Base-by-base conservation (phyloP, 2,888 invertebrate genomes). In the Clanis bilineata region DNA sequence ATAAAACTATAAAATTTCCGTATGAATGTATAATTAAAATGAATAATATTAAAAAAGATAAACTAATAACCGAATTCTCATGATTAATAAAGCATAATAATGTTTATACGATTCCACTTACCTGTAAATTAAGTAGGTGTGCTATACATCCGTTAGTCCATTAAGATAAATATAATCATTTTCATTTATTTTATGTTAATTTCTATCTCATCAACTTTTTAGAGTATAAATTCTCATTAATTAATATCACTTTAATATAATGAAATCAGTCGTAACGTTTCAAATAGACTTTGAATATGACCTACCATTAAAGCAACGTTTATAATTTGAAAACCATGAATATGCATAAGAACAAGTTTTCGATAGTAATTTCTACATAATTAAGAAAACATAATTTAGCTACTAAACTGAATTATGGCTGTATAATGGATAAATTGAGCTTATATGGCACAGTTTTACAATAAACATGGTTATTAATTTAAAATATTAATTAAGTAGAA, bases 401-500 rank as follows among this genome's bases (percentile, higher is more conserved):
- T 51, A 10, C 47, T 47, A 32, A 45, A 51, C 28, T 28, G 32
- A 51, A 21, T 32, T 15, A 51, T 18, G 18, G 32, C 7, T 28
- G 15, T 51, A 12, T 32, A 28, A 51, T 51, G 32, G 10, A 51
- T 51, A 18, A 51, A 51, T 18, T 15, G 25, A n/a, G 1, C 18
- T 51, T 18, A 51, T 51, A 28, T 9, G 10, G 10, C 28, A 45
- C 45, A 32, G 51, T 32, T 51, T 28, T 10, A 32, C 51, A 51
- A 28, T 51, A 9, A 18, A 18, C 15, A 15, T 32, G 51, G 51
- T 32, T 51, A 51, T 51, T 32, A 51, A 51, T 51, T 32, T 32
- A 18, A 51, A 57, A 65, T 18, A 62, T 61, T 63, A 66, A 64
- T 59, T 58, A 58, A 38, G 10, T 32, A 15, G 23, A 28, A 28